Evolutionary conservation across 1,140 invertebrate species (phyloP).

Genomic region (Frieseomelitta varia): DNA sequence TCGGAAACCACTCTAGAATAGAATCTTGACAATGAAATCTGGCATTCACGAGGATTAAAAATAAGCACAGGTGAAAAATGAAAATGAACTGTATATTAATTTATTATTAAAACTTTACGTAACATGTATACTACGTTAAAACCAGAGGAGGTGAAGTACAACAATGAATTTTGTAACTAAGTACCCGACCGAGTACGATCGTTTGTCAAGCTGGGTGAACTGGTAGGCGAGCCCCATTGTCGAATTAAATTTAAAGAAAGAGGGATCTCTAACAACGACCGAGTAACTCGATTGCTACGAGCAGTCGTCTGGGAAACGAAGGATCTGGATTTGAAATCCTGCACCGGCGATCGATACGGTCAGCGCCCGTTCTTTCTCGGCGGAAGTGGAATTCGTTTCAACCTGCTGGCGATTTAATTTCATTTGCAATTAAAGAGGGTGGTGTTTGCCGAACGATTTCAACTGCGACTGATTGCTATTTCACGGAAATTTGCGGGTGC

Average conservation of each 20-base stretch:
- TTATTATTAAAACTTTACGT: no score
- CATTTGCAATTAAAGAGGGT: background rate
- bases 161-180: background rate
- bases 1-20: background rate
- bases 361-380: background rate
- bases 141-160: no score
- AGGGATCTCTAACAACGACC: constrained; percentile 5
- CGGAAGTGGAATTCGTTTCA: constrained; percentile 5
- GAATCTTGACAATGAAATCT: background rate
- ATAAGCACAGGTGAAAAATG: background rate
- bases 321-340: constrained; percentile 9
- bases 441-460: background rate
- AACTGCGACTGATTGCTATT: background rate
- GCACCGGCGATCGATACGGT: constrained; percentile 3
- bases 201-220: background rate
- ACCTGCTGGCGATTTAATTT: background rate
- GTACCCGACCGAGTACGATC: background rate
- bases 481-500: background rate
- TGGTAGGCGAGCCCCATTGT: background rate
- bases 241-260: constrained; percentile 17
- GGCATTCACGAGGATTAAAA: background rate
- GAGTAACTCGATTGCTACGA: background rate
- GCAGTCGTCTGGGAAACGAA: constrained; percentile 6
- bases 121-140: no score
- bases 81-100: no score